Base-by-base conservation (phyloP, 2,797 vertebrate genomes). In the Rallus crepitans region DNA sequence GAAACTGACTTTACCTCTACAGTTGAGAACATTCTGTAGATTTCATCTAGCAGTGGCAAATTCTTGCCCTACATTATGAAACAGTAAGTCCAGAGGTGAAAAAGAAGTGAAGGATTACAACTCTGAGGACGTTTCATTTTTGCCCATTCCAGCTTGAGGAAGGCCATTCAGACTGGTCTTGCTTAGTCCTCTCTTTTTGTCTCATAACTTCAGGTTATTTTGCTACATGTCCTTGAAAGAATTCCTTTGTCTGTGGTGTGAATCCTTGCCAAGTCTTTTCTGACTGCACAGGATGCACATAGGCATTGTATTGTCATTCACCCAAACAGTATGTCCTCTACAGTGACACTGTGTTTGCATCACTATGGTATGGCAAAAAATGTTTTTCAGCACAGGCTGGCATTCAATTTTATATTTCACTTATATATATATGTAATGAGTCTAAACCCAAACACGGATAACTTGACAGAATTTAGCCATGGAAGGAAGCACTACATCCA, bases 191-290 rank as follows among this genome's bases (percentile, higher is more conserved):
- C 77, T 53, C 70, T 85, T 95, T 89, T 89, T 82, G 50, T 87
- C 55, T 78, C 94, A 61, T 91, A 93, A 93, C 69, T 92, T 80
- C 33, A 91, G 61, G 77, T 91, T 93, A 82, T 96, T 89, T 91
- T 96, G 89, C 79, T 86, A 18, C 57, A 23, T 33, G 73, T 90
- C 96, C 96, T 97, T 96, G 96, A 96, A 96, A 95, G 69, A 89
- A 84, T 95, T 94, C 89, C 89, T 94, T 94, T 96, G 87, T 93
- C 94, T 68, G 68, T 33, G 12, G 89, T 15, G 3, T 89, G 94
- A 95, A 92, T 91, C 73, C 64, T 82, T 94, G 94, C 94, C 95
- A 93, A 92, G 77, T 90, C 81, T 93, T 89, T 84, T 94, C 82
- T 93, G 84, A 89, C 66, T 92, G 63, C 56, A 80, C 83, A 91